phyloP scores from a whole-genome alignment of 2,888 invertebrate species.

The Phymatocera aterrima region DNA sequence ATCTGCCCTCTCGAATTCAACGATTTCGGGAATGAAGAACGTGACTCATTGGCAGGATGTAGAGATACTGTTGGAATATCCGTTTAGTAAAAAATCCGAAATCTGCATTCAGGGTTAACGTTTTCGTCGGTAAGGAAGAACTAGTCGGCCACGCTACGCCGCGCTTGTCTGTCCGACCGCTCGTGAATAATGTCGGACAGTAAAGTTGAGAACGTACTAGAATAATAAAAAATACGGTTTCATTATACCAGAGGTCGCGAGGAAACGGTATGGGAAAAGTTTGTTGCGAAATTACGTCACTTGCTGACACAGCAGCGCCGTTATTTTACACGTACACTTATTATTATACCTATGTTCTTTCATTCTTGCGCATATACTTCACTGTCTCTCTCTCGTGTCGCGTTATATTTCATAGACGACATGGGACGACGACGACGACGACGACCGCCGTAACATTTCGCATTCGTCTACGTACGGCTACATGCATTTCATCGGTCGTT shows the following conservation, averaged over 20 bases:
- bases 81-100: too few relatives aligned
- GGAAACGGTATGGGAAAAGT: neutral
- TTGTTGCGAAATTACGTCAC: constrained; percentile 26
- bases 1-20: too few relatives aligned
- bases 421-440: too few relatives aligned
- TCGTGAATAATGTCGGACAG: constrained; percentile 17
- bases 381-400: neutral
- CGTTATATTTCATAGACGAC: neutral
- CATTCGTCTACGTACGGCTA: neutral
- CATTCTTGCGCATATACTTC: too few relatives aligned
- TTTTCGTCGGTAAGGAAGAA: too few relatives aligned
- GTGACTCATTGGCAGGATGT: too few relatives aligned
- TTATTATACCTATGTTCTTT: too few relatives aligned
- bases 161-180: neutral
- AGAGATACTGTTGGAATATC: too few relatives aligned
- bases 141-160: too few relatives aligned
- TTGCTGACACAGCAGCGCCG: neutral
- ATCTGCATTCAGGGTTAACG: too few relatives aligned
- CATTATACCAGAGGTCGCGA: neutral
- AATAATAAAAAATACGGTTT: constrained; percentile 29
- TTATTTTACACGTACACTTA: neutral
- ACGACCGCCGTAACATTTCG: neutral
- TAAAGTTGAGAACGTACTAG: neutral
- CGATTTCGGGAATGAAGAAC: too few relatives aligned
- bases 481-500: neutral